Percentiles rank a stretch among this genome's conserved stretches.
phyloP scores from a whole-genome alignment of 1,140 invertebrate genomes.

The Drosophila burlai region DNA sequence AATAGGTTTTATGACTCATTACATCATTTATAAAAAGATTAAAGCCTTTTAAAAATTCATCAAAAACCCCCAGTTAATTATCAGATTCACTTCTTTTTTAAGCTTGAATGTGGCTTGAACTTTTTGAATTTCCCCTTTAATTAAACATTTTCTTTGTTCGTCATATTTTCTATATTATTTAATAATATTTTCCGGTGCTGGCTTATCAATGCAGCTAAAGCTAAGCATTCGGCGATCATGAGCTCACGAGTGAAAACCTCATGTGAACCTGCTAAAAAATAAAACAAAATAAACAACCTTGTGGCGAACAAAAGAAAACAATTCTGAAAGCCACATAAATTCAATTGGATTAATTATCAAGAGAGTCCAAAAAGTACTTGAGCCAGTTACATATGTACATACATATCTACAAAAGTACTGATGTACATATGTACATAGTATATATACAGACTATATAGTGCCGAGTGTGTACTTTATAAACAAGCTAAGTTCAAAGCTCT shows the following conservation, averaged over 20 bases:
- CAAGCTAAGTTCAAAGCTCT: constrained; percentile 59
- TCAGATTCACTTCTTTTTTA: not conserved
- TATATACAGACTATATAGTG: constrained; percentile 9
- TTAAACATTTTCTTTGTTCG: not conserved
- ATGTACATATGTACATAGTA: constrained; percentile 1
- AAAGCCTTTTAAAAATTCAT: not conserved
- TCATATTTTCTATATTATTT: constrained; percentile 14
- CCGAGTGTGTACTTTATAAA: constrained; percentile 27
- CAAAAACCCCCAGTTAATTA: not conserved
- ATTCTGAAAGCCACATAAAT: constrained; percentile 35
- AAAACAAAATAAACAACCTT: constrained; percentile 25
- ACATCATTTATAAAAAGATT: not conserved
- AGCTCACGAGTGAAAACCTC: constrained; percentile 36
- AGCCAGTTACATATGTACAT: constrained; percentile 17
- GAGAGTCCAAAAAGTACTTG: constrained; percentile 23
- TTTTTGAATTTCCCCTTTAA: too few relatives aligned
- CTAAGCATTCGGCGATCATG: constrained; percentile 34
- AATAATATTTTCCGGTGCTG: constrained; percentile 1
- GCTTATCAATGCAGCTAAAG: constrained; percentile 36
- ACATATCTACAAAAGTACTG: constrained; percentile 13
- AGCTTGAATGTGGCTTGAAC: too few relatives aligned
- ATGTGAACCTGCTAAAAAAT: constrained; percentile 3
- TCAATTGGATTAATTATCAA: constrained; percentile 52
- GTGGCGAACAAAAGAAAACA: constrained; percentile 22
- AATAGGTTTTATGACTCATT: too few relatives aligned